Evolutionary conservation across 2,113 vertebrate species (phyloP), one percentile per base, ranked within the genome.

Genomic region (Xenopus tropicalis): DNA sequence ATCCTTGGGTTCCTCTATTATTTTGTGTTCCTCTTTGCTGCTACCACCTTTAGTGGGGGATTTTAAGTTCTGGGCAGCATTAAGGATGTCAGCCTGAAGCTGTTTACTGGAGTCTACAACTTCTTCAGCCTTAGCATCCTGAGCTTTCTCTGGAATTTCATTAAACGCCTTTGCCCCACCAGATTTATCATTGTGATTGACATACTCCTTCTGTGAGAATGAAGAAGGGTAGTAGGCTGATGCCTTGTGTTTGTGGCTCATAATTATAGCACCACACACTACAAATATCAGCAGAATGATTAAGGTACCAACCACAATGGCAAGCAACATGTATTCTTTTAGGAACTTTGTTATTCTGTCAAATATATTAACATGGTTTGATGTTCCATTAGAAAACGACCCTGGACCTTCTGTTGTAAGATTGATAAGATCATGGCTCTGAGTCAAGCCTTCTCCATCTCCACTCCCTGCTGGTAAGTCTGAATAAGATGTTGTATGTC

Each of bases 161-260:
- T 63, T 78, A 57, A 93, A 91, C 9, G 78, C 82, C 17, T 85
- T 89, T 21, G 66, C 20, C 0, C 88, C 88, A 0, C 88, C 87
- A 0, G 66, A 82, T 78, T 93, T 93, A 21, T 91, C 85, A 24
- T 87, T 85, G 71, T 92, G 86, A 8, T 93, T 90, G 68, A 86
- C 84, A 0, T 94, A 88, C 79, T 95, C 98, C 89, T 91, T 90
- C 52, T 91, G 87, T 1, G 91, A 93, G 17, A 94, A 98, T 12
- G 95, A 93, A 0, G 93, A 93, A 0, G 94, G 93, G 68, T 98
- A 98, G 79, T 96, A 97, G 54, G 95, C 94, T 0, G 95, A 94
- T 6, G 95, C 92, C 71, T 98, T 97, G 81, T 93, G 94, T 75
- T 93, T 95, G 76, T 97, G 96, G 78, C 91, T 91, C 74, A 97